Base-by-base conservation (phyloP, 2,797 vertebrate genomes). In the Calcarius lapponicus region DNA sequence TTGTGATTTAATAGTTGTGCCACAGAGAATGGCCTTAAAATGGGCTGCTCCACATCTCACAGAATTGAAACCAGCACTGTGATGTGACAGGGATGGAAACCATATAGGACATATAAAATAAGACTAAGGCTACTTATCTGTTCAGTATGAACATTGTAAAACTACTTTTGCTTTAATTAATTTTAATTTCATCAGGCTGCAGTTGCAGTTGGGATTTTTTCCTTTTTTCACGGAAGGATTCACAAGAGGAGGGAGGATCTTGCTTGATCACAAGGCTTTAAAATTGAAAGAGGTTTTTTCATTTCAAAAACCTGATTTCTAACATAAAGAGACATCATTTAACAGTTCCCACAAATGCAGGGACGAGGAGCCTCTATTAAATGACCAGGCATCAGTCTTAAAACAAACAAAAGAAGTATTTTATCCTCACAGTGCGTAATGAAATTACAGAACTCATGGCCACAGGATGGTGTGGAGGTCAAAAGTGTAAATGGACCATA, bases 401-500 rank as follows among this genome's bases (percentile, higher is more conserved):
- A 93, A 94, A 85, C 73, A 95, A 96, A 96, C 79, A 89, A 93
- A 89, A 95, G 53, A 69, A 71, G 61, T 82, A 82, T 65, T 94
- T 96, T 73, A 91, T 91, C 84, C 92, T 81, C 78, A 70, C 84
- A 85, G 74, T 24, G 48, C 3, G 9, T 92, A 95, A 96, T 56
- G 84, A 92, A 96, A 93, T 96, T 95, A 94, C 10, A 5, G 89
- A 94, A 94, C 87, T 94, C 92, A 62, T 70, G 94, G 94, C 73
- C 70, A 86, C 60, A 81, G 83, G 86, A 93, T 75, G 86, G 94
- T 79, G 73, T 70, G 70, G 90, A 95, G 92, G 92, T 92, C 93
- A 92, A 93, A 95, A 95, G 94, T 90, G 80, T 95, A 96, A 92
- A 95, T 76, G 83, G 88, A 90, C 80, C 82, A 90, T 86, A 94